A percentile compares a stretch with the other conserved stretches of the same genome.
Conservation (phyloP, 2,888 invertebrate genomes). For the Melipona beecheii region DNA sequence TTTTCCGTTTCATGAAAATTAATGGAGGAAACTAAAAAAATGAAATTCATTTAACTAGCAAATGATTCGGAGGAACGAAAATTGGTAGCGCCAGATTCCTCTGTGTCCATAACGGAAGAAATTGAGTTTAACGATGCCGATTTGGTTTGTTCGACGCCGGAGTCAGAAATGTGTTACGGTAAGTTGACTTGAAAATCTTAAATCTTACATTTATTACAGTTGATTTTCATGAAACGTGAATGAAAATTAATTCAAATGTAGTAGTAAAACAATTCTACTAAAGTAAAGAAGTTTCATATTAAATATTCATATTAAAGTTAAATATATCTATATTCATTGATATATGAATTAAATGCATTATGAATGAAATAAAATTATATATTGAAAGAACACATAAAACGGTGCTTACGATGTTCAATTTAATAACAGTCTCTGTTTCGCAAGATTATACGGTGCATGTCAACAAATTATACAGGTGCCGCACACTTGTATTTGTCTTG, state of each 20-base stretch:
- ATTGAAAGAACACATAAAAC: slow-evolving; percentile 1
- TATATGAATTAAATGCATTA: neutral
- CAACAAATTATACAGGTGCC: slow-evolving; percentile 58
- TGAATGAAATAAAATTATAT: neutral
- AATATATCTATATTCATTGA: neutral
- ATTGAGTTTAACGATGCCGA: slow-evolving; percentile 77
- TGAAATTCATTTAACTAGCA: slow-evolving; percentile 56
- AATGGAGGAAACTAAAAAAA: neutral
- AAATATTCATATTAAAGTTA: neutral
- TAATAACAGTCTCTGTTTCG: slow-evolving; percentile 13
- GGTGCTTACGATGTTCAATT: slow-evolving; percentile 3
- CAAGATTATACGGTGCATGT: slow-evolving; percentile 20
- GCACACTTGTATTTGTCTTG: slow-evolving; percentile 60
- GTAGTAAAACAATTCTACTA: neutral
- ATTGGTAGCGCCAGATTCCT: slow-evolving; percentile 77
- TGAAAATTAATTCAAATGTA: neutral
- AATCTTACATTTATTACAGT: neutral
- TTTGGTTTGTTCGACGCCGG: slow-evolving; percentile 77
- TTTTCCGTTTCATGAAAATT: neutral
- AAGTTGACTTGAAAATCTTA: slow-evolving; percentile 42
- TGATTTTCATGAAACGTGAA: too few species aligned
- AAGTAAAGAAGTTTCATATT: neutral
- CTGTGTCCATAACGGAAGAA: slow-evolving; percentile 78
- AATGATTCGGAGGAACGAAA: slow-evolving; percentile 73
- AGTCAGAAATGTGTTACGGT: slow-evolving; percentile 80